Conservation (phyloP, 2,113 vertebrate genomes). For the Benitochromis conjunctus region DNA sequence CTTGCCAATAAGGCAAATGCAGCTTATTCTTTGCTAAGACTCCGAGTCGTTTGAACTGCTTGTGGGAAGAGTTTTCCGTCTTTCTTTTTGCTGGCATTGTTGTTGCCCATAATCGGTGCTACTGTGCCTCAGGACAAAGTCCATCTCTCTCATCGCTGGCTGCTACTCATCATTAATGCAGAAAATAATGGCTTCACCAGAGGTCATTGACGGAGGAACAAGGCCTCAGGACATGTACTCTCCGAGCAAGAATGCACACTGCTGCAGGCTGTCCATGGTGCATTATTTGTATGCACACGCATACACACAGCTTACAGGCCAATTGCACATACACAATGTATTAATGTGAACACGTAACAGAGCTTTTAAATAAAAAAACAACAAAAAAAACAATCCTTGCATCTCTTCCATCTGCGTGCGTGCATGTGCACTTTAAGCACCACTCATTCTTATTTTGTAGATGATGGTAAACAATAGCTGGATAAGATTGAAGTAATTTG, state of each 20-base stretch:
- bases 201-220: slow-evolving; percentile 69
- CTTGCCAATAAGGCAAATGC: slow-evolving; percentile 54
- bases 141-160: slow-evolving; percentile 73
- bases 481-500: not conserved
- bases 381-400: not conserved
- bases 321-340: slow-evolving; percentile 34
- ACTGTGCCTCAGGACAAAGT: slow-evolving; percentile 66
- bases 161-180: slow-evolving; percentile 76
- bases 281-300: slow-evolving; percentile 55
- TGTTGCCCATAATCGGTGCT: slow-evolving; percentile 69
- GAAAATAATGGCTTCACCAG: slow-evolving; percentile 76
- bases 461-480: not conserved
- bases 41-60: slow-evolving; percentile 60
- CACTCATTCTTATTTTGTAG: slow-evolving; percentile 15
- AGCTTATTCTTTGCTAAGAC: slow-evolving; percentile 55
- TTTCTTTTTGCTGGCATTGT: slow-evolving; percentile 48
- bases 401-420: slow-evolving; percentile 13
- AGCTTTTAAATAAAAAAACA: slow-evolving; percentile 14
- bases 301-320: slow-evolving; percentile 21
- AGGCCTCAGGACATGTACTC: slow-evolving; percentile 63
- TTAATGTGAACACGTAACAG: slow-evolving; percentile 44
- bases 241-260: slow-evolving; percentile 66
- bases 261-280: slow-evolving; percentile 60
- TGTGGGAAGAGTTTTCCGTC: slow-evolving; percentile 61
- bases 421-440: slow-evolving; percentile 7